Evolutionary conservation across 2,797 vertebrate species (phyloP), one percentile per base, ranked within the genome.

Genomic region (Notolepis coatsorum): DNA sequence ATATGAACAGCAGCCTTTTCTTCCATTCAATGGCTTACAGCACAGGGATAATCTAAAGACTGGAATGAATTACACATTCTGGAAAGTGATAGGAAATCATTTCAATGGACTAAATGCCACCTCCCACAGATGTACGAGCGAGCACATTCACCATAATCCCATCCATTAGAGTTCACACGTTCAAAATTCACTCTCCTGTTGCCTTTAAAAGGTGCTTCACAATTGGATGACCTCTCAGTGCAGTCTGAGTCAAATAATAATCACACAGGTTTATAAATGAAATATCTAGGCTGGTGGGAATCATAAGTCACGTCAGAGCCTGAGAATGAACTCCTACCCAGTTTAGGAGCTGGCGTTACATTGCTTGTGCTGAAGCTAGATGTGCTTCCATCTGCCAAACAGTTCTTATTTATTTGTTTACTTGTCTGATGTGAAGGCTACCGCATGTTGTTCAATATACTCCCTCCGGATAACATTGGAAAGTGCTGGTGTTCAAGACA

Each of bases 121-220:
- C 1, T 49, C 39, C 43, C 24, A 38, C 51, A 55, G 47, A 46
- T 43, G 15, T 24, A 12, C 28, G 42, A 60, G 9, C 15, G 8
- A 56, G n/a, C 56, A 28, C 59, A 61, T 79, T 35, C 58, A 12
- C 23, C 38, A 58, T 80, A 58, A 74, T 57, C 43, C 15, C 13
- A 49, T 3, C 25, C 61, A 73, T 75, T 68, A 57, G 20, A 28
- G 45, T 49, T 55, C 39, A 65, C 0, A 28, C 39, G 73, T 69
- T 77, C 28, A 68, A 33, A 53, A 68, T 73, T 77, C 66, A 79
- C 23, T 49, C n/a, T 33, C 13, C n/a, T 1, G 13, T n/a, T 41
- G 25, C 7, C 46, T 24, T 24, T 73, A 3, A 54, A 68, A 46
- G 38, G 21, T 70, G 10, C 24, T 47, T 20, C 42, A n/a, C 12